Evolutionary conservation across 2,113 vertebrate species (phyloP), one percentile per base, ranked within the genome.

Genomic region (Erythrocebus patas): DNA sequence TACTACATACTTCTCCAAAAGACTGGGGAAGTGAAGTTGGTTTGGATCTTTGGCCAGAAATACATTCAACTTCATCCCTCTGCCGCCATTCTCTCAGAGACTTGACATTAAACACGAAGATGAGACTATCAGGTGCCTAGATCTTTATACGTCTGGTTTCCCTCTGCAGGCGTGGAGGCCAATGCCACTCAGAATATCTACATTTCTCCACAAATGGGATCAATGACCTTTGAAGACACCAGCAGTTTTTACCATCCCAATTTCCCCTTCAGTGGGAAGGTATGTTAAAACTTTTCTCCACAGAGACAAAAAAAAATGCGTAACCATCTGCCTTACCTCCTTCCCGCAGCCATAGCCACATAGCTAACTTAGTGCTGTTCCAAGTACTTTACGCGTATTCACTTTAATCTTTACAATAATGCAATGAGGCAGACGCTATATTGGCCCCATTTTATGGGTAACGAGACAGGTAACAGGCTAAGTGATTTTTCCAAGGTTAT

Each of bases 181-280:
- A 98, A 94, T 30, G 93, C 91, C 92, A 98, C 97, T 52, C 96
- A 64, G 89, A 92, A 97, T 8, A 7, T 98, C 17, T 13, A 97
- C 12, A 97, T 98, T 95, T 98, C 98, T 92, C 97, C 93, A 93
- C 87, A 73, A 55, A 48, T 84, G 0, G 98, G 97, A 75, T 96
- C 96, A 35, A 97, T 93, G 32, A 97, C 92, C 76, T 98, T 98
- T 76, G 80, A 96, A 82, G 97, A 95, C 45, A 93, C 98, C 93
- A 98, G 98, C 72, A 64, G 96, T 70, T 98, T 98, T 91, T 99
- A 99, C 93, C 97, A 98, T 48, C 7, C 93, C 80, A 98, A 96
- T 91, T 97, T 98, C 57, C 90, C 89, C 45, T 99, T 98, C 97
- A 96, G 14, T 5, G 98, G 98, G 43, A 99, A 98, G 98, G 98